Evolutionary conservation across 2,797 vertebrate genomes (phyloP).

Genomic region (Darevskia mixta): DNA sequence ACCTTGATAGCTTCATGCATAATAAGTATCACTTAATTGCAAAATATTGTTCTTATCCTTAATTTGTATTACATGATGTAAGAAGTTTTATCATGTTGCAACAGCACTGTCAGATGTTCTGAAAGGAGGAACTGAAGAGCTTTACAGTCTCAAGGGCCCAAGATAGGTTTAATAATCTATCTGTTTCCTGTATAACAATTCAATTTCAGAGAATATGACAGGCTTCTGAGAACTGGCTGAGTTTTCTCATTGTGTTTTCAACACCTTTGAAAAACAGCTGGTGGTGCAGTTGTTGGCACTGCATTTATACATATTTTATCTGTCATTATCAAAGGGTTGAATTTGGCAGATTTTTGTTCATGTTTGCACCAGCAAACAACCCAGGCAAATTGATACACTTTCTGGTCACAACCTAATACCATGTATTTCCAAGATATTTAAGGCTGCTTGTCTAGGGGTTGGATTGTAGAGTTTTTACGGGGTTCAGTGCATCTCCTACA

Average conservation of each 20-base stretch:
- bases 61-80: not conserved
- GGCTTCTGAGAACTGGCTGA: not conserved
- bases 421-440: not conserved
- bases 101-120: slow-evolving; percentile 1
- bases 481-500: not conserved
- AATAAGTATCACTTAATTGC: not conserved
- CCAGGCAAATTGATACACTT: not conserved
- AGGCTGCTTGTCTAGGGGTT: not conserved
- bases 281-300: not conserved
- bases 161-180: not conserved
- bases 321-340: not conserved
- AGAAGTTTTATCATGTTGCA: not conserved
- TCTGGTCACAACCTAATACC: not conserved
- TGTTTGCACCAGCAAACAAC: not conserved
- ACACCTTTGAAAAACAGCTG: slow-evolving; percentile 7
- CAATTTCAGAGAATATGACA: not conserved
- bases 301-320: not conserved
- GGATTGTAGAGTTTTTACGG: not conserved
- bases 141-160: not conserved
- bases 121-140: not conserved
- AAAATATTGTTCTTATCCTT: not conserved
- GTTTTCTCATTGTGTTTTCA: not conserved
- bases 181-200: not conserved
- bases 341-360: not conserved
- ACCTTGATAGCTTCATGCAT: not conserved